A percentile compares a stretch with the other conserved stretches of the same genome.
These are phyloP conservation scores for Lochmaea crataegi DNA, from an alignment of 2,888 invertebrate species.

Conservation along the genomic window DNA sequence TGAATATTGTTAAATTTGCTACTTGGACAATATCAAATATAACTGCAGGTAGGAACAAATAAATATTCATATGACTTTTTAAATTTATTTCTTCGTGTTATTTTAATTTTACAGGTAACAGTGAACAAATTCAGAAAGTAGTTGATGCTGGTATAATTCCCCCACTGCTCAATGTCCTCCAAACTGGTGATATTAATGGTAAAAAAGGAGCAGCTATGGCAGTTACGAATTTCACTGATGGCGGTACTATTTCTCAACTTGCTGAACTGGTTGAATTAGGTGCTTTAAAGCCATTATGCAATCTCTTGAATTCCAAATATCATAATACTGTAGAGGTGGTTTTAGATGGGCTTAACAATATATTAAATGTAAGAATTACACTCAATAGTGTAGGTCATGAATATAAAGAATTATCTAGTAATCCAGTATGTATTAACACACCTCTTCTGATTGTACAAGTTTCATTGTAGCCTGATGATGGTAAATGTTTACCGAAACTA, in stretches of 20 bases:
- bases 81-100: slow-evolving; percentile 1
- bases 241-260: slow-evolving; percentile 82
- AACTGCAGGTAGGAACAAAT: slow-evolving; percentile 73
- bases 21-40: slow-evolving; percentile 96
- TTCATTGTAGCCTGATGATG: too few species aligned
- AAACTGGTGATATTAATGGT: slow-evolving; percentile 79
- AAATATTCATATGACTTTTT: not conserved
- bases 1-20: slow-evolving; percentile 83
- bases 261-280: slow-evolving; percentile 76
- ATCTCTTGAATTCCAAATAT: slow-evolving; percentile 81
- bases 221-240: slow-evolving; percentile 90
- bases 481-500: too few species aligned
- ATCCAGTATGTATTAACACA: too few species aligned
- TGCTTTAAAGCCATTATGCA: slow-evolving; percentile 81
- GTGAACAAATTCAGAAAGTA: slow-evolving; percentile 67
- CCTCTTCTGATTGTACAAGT: too few species aligned
- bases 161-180: slow-evolving; percentile 75
- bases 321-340: slow-evolving; percentile 83
- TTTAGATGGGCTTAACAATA: slow-evolving; percentile 80
- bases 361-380: slow-evolving; percentile 71
- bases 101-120: slow-evolving; percentile 69
- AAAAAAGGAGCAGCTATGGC: slow-evolving; percentile 96
- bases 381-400: too few species aligned
- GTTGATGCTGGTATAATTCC: slow-evolving; percentile 79
- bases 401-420: not conserved